Evolutionary conservation across 1,140 invertebrate species (phyloP), one percentile per base, ranked within the genome.

Genomic region (Thalassaphorura encarpata): DNA sequence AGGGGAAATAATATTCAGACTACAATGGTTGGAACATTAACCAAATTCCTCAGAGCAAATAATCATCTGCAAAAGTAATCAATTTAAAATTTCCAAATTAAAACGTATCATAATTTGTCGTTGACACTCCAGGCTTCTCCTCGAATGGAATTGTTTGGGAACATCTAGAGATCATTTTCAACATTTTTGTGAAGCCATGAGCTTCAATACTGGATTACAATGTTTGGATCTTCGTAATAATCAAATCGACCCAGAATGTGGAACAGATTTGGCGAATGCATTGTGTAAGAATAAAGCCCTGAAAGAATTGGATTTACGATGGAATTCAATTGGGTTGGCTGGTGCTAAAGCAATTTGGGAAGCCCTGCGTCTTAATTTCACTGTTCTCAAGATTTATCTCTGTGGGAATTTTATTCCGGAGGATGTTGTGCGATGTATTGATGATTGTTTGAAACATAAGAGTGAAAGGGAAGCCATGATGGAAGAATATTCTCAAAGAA

Each of bases 1-100:
- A 70, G 71, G 50, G 72, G 73, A 8, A 75, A 75, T 60, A 73
- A 73, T 52, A 71, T 75, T 39, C 62, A 63, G 46, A 68, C 69
- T 11, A 8, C 63, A 0, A 64, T 63, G 27, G 69, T 71, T 3
- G 62, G 67, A 16, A 64, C 68, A 4, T 47, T 74, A 5, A 45
- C 50, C 3, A 52, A 46, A 45, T 26, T 52, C 5, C 39, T 58
- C 36, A 52, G 45, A 47, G 8, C 26, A 3, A 58, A 58, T 41
- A 46, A 2, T 24, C 29, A 52, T 28, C 33, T 58, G 8, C 52
- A 47, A 41, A 58, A 24, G 56, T 52, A 45, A 31, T 15, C 18
- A 43, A n/a, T n/a, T n/a, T n/a, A 33, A 15, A 54, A 24, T 42
- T n/a, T 49, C 18, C 16, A 5, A 15, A 15, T 24, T 24, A 13